Base-by-base conservation (phyloP, 2,888 invertebrate species). In the Latrodectus hesperus region DNA sequence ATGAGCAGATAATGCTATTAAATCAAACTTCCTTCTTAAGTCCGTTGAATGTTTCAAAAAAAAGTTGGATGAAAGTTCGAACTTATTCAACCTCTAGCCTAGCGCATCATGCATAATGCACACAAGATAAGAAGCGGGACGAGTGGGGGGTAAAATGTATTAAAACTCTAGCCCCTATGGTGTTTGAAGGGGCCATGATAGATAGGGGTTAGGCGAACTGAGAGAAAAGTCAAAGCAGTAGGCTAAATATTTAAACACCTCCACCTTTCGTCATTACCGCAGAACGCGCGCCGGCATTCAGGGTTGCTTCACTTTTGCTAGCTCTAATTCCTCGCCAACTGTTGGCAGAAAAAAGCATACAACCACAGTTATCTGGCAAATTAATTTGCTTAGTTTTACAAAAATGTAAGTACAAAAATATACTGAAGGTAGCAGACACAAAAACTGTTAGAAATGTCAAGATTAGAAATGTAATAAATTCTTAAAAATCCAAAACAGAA, bases 231-330 rank as follows among this genome's bases (percentile, higher is more conserved):
- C 86, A 87, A 87, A 87, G 86, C 86, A 87, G 86, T 87, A 68
- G 86, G 86, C 86, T 87, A 87, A 87, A 87, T 87, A 87, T 87
- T 87, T 87, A 87, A 87, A 87, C 86, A 87, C 81, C 81, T 73
- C 81, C 77, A 87, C 86, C 86, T 87, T 87, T 87, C 86, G 86
- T 87, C 86, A 87, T 87, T 87, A 87, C 70, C 65, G 81, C 67
- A 70, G 86, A 81, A 87, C 73, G 86, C 86, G 81, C 76, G 77
- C 81, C 75, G 49, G 26, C 68, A 67, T 11, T 10, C 22, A 81
- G 81, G 86, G 86, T 81, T 87, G 67, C 77, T 52, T 10, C 1
- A 9, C 9, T 65, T 81, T 87, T 81, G 86, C 77, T 60, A 12
- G 12, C 5, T 60, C 49, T n/a, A 38, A 75, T 38, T 16, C 11